Evolutionary conservation across 2,888 invertebrate genomes (phyloP).

Genomic region (Macrophya annulata): DNA sequence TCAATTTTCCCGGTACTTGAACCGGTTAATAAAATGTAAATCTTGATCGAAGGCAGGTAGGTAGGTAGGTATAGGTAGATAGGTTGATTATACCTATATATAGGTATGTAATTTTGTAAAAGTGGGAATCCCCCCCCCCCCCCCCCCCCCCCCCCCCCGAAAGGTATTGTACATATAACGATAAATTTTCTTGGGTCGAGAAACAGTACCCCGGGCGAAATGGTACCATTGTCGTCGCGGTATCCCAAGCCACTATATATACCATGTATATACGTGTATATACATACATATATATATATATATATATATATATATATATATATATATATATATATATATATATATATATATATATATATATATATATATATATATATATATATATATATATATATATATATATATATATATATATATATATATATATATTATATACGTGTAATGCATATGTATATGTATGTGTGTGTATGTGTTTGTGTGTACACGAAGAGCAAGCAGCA

Average conservation of each 20-base stretch:
- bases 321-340: neutral
- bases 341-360: too few relatives aligned
- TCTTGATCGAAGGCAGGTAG: neutral
- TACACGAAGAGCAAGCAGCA: neutral
- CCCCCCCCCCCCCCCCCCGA: neutral
- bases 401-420: conserved; percentile 9
- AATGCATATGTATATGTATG: neutral
- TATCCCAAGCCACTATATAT: conserved; percentile 63
- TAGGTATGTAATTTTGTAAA: neutral
- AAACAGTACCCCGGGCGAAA: conserved; percentile 33
- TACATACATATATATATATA: conserved; percentile 1
- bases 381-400: neutral
- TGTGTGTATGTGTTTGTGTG: neutral
- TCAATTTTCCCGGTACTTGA: neutral
- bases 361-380: neutral
- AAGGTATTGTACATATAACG: conserved; percentile 6
- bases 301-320: too few relatives aligned
- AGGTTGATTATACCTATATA: too few relatives aligned
- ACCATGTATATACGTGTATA: conserved; percentile 53
- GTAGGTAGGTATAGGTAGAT: too few relatives aligned
- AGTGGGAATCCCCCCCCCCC: neutral
- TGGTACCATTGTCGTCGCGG: conserved; percentile 34
- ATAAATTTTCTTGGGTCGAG: conserved; percentile 51
- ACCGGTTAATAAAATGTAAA: neutral
- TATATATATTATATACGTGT: conserved; percentile 17